Evolutionary conservation across 1,140 invertebrate species (phyloP).

Genomic region (Drosophila pseudoobscura): DNA sequence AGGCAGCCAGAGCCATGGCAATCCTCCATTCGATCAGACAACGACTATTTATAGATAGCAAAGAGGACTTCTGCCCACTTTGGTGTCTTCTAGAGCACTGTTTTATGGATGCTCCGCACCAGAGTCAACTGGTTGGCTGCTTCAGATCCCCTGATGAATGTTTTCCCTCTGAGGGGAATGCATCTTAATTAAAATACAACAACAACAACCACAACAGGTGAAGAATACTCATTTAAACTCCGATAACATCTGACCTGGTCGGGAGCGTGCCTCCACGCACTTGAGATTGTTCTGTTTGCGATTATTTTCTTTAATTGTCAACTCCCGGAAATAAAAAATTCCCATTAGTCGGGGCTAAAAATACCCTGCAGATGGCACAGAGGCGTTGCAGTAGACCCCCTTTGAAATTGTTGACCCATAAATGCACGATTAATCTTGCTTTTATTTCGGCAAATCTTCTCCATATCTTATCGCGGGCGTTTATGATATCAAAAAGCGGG

Average conservation of each 20-base stretch:
- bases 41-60: slow-evolving; percentile 67
- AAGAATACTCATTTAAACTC: neutral
- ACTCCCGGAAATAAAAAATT: slow-evolving; percentile 37
- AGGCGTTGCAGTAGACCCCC: neutral
- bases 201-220: neutral
- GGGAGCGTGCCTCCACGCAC: slow-evolving; percentile 43
- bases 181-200: slow-evolving; percentile 64
- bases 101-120: slow-evolving; percentile 14
- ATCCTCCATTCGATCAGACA: slow-evolving; percentile 38
- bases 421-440: slow-evolving; percentile 27
- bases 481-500: slow-evolving; percentile 15
- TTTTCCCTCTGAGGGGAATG: slow-evolving; percentile 30
- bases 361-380: slow-evolving; percentile 25
- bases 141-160: slow-evolving; percentile 41
- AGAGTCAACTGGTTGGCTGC: slow-evolving; percentile 10
- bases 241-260: slow-evolving; percentile 49
- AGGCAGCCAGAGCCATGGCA: slow-evolving; percentile 24
- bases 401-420: slow-evolving; percentile 32
- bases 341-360: slow-evolving; percentile 34
- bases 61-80: slow-evolving; percentile 17
- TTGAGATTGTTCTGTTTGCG: slow-evolving; percentile 24
- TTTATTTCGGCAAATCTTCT: slow-evolving; percentile 22
- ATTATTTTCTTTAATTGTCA: slow-evolving; percentile 41
- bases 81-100: slow-evolving; percentile 2
- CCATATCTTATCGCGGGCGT: slow-evolving; percentile 40